Percentiles rank a stretch among this genome's conserved stretches.
Evolutionary conservation across 2,797 vertebrate genomes (phyloP).

Genomic region (Psittacula derbiana): DNA sequence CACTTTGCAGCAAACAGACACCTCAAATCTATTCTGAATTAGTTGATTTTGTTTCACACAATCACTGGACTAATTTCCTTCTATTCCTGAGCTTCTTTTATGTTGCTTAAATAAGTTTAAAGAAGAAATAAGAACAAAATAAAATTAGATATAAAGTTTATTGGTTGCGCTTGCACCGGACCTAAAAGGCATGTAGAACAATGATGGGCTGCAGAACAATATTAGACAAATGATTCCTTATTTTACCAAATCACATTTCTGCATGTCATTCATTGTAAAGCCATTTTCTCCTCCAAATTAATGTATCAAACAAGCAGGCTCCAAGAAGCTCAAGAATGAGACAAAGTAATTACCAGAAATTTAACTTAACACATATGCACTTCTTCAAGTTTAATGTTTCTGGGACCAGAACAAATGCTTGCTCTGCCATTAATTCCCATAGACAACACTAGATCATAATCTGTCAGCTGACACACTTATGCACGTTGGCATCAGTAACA

Average conservation of each 20-base stretch:
- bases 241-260: neutral
- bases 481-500: neutral
- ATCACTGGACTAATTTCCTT: neutral
- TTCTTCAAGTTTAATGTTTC: neutral
- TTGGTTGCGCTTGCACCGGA: neutral
- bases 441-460: neutral
- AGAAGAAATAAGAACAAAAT: neutral
- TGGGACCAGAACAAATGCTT: neutral
- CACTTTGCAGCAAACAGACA: neutral
- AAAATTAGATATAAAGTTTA: neutral
- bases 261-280: neutral
- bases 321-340: neutral
- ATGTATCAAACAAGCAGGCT: neutral
- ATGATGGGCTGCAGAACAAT: neutral
- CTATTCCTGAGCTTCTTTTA: neutral
- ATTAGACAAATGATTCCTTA: neutral
- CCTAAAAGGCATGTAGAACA: neutral
- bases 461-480: neutral
- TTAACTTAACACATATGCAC: neutral
- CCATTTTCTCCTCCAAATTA: neutral
- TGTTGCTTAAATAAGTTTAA: neutral
- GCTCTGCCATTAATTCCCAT: neutral
- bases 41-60: neutral
- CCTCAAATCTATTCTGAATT: neutral
- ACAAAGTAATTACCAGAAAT: neutral